These are phyloP conservation scores for Silurus lanzhouensis DNA, from an alignment of 2,797 vertebrate species.

Conservation along the genomic window DNA sequence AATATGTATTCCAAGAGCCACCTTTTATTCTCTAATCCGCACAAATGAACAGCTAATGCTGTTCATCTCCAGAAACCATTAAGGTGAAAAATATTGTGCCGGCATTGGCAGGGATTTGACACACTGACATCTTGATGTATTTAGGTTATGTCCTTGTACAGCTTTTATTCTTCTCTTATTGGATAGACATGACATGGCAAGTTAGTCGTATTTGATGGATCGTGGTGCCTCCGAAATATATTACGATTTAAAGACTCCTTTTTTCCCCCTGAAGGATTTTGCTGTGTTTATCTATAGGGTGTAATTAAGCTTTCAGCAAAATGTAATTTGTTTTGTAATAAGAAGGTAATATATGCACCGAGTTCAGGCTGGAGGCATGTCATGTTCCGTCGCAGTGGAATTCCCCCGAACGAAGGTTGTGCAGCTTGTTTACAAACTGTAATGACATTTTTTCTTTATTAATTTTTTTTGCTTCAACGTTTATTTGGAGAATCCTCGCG, in stretches of 20 bases:
- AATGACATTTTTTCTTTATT: not conserved
- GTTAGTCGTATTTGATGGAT: slow-evolving; percentile 5
- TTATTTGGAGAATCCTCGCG: not conserved
- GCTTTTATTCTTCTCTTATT: slow-evolving; percentile 22
- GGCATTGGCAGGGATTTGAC: slow-evolving; percentile 23
- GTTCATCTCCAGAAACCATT: slow-evolving; percentile 15
- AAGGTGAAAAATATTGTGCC: not conserved
- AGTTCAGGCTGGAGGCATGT: not conserved
- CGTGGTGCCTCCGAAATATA: not conserved
- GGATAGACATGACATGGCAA: slow-evolving; percentile 11
- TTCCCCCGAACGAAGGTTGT: slow-evolving; percentile 34
- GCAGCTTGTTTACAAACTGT: slow-evolving; percentile 13
- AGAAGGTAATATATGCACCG: slow-evolving; percentile 16
- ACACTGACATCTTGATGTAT: slow-evolving; percentile 26
- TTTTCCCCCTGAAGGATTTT: not conserved
- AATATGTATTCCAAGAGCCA: slow-evolving; percentile 9
- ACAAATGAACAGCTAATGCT: slow-evolving; percentile 22
- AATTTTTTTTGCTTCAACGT: not conserved
- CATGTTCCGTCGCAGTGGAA: slow-evolving; percentile 36
- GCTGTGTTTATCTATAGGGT: slow-evolving; percentile 14
- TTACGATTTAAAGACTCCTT: not conserved
- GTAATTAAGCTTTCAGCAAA: slow-evolving; percentile 11
- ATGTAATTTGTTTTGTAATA: slow-evolving; percentile 30
- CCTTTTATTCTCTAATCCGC: slow-evolving; percentile 15
- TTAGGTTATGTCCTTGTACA: not conserved